These are phyloP conservation scores for Nasonia longicornis DNA, from an alignment of 1,140 invertebrate genomes.

Conservation along the genomic window DNA sequence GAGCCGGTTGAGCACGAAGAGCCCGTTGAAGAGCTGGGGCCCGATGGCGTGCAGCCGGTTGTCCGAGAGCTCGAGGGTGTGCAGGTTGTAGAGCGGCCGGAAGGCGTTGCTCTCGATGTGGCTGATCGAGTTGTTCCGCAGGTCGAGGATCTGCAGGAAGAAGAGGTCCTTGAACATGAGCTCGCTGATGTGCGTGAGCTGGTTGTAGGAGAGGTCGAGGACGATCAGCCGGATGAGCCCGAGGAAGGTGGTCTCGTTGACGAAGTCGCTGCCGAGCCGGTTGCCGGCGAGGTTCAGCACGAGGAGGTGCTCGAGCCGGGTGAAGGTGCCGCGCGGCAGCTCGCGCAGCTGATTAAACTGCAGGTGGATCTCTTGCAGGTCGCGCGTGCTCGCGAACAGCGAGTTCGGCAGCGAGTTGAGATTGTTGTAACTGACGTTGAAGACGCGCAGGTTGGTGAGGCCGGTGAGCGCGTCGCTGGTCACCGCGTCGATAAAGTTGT, in stretches of 20 bases:
- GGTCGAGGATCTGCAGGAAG: slow-evolving; percentile 87
- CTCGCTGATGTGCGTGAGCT: slow-evolving; percentile 83
- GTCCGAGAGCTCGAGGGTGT: slow-evolving; percentile 86
- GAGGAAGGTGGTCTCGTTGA: slow-evolving; percentile 85
- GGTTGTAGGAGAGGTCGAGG: slow-evolving; percentile 87
- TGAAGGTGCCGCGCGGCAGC: slow-evolving; percentile 84
- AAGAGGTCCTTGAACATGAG: slow-evolving; percentile 89
- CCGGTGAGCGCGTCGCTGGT: slow-evolving; percentile 82
- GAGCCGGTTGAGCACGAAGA: slow-evolving; percentile 86
- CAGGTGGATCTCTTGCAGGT: slow-evolving; percentile 85
- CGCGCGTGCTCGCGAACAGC: slow-evolving; percentile 81
- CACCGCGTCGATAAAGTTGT: slow-evolving; percentile 86
- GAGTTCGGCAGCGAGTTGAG: slow-evolving; percentile 82
- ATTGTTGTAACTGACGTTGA: slow-evolving; percentile 88
- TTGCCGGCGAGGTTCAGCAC: slow-evolving; percentile 90
- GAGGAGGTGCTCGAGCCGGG: slow-evolving; percentile 84
- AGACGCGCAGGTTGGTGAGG: slow-evolving; percentile 78
- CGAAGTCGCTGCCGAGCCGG: slow-evolving; percentile 83
- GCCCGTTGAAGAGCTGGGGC: slow-evolving; percentile 84
- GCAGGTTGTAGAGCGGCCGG: slow-evolving; percentile 85
- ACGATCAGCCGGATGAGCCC: slow-evolving; percentile 87
- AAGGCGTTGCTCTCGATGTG: slow-evolving; percentile 90
- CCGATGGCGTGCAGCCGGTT: slow-evolving; percentile 86
- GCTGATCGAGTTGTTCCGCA: slow-evolving; percentile 88
- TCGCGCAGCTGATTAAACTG: slow-evolving; percentile 85